Percentiles rank a stretch among this genome's conserved stretches.
Conservation (phyloP, 2,797 vertebrate genomes). For the Catharus ustulatus region DNA sequence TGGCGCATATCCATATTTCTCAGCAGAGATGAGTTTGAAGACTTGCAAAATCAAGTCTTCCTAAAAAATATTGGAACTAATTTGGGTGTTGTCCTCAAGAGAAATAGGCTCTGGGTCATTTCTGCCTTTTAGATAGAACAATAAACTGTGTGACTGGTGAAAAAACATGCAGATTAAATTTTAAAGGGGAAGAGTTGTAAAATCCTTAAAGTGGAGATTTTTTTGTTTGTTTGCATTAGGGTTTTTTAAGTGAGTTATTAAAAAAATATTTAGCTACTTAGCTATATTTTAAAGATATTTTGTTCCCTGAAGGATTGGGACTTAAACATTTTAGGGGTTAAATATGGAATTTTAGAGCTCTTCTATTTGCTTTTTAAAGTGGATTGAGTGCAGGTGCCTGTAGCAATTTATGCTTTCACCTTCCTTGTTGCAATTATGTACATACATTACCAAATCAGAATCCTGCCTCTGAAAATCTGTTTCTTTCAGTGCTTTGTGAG, state of each 20-base stretch:
- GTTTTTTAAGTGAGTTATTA: background rate
- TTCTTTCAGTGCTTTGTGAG: conserved; percentile 24
- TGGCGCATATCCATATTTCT: background rate
- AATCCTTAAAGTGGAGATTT: background rate
- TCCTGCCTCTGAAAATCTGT: conserved; percentile 40
- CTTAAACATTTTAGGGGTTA: background rate
- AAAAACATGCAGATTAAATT: background rate
- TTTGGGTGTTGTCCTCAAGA: background rate
- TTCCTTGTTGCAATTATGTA: background rate
- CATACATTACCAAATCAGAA: background rate
- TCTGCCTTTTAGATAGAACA: background rate
- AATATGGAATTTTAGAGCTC: background rate
- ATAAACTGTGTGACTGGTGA: background rate
- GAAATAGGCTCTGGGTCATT: background rate
- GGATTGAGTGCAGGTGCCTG: background rate
- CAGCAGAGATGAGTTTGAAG: background rate
- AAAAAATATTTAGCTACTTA: background rate
- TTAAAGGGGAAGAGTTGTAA: background rate
- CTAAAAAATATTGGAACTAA: background rate
- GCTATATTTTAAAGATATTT: background rate
- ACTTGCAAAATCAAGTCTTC: background rate
- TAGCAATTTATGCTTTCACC: background rate
- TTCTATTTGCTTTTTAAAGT: background rate
- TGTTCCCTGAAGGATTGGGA: background rate
- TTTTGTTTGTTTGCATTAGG: background rate